These are phyloP conservation scores for Glomeris maerens DNA, from an alignment of 1,140 invertebrate species.

Conservation along the genomic window DNA sequence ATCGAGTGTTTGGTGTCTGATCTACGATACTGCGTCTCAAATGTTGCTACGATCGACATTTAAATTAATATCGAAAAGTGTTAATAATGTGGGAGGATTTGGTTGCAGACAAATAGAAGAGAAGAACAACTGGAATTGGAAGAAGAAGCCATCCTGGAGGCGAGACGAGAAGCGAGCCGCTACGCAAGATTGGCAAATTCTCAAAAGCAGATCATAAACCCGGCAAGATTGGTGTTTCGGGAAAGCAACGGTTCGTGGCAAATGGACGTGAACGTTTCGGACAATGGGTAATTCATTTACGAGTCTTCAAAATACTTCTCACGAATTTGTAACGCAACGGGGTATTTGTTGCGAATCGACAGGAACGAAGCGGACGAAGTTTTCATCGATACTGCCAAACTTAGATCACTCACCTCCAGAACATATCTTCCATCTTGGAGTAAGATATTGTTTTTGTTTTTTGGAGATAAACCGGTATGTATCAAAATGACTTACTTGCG, in stretches of 20 bases:
- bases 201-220: constrained; percentile 10
- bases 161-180: constrained; percentile 2
- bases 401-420: neutral
- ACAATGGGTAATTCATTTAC: neutral
- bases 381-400: neutral
- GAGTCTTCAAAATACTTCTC: too few relatives aligned
- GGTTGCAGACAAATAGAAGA: neutral
- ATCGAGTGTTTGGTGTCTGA: neutral
- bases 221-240: constrained; percentile 1
- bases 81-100: neutral
- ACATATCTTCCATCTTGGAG: constrained; percentile 1
- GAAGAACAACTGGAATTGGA: constrained; percentile 10
- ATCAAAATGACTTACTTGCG: neutral
- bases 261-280: neutral
- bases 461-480: neutral
- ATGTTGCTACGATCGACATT: neutral
- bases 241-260: neutral
- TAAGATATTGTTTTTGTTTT: neutral
- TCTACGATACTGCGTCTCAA: too few relatives aligned
- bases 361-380: neutral
- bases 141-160: constrained; percentile 8
- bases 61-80: neutral
- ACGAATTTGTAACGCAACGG: neutral
- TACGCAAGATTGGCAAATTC: neutral
- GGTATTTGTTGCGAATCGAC: neutral